Percentiles rank a stretch among this genome's conserved stretches.
These are phyloP conservation scores for Cuculus canorus DNA, from an alignment of 2,797 vertebrate genomes.

Conservation along the genomic window DNA sequence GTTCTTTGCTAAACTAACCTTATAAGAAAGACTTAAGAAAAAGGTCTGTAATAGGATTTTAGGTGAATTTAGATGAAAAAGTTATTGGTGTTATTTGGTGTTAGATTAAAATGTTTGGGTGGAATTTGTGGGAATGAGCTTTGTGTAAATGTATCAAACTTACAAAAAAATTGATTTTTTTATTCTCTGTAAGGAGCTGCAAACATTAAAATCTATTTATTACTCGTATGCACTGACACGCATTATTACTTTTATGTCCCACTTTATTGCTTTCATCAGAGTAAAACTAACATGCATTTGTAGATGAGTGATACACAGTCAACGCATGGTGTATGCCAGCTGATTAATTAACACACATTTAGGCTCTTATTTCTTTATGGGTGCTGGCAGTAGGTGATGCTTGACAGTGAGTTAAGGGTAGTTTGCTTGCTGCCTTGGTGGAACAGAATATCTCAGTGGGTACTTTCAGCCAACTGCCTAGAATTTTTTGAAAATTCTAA, in stretches of 20 bases:
- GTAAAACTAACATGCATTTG: conserved; percentile 10
- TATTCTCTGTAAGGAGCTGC: background rate
- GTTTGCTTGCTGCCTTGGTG: background rate
- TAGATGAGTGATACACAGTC: background rate
- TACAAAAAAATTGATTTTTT: conserved; percentile 17
- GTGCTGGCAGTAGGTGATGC: background rate
- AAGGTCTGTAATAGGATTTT: background rate
- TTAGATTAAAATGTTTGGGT: background rate
- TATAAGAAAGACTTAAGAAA: background rate
- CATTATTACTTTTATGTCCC: conserved; percentile 32
- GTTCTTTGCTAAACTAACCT: background rate
- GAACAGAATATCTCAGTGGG: background rate
- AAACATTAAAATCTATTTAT: conserved; percentile 25
- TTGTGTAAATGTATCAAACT: background rate
- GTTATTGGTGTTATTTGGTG: background rate
- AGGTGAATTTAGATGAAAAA: background rate
- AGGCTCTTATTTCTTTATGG: background rate
- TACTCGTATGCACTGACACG: conserved; percentile 3
- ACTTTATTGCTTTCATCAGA: conserved; percentile 23
- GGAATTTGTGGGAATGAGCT: background rate
- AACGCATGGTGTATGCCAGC: background rate
- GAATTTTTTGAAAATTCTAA: background rate
- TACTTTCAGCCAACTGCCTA: background rate
- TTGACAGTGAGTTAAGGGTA: background rate
- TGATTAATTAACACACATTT: background rate